Evolutionary conservation across 1,140 invertebrate species (phyloP).

Genomic region (Brachionus plicatilis): DNA sequence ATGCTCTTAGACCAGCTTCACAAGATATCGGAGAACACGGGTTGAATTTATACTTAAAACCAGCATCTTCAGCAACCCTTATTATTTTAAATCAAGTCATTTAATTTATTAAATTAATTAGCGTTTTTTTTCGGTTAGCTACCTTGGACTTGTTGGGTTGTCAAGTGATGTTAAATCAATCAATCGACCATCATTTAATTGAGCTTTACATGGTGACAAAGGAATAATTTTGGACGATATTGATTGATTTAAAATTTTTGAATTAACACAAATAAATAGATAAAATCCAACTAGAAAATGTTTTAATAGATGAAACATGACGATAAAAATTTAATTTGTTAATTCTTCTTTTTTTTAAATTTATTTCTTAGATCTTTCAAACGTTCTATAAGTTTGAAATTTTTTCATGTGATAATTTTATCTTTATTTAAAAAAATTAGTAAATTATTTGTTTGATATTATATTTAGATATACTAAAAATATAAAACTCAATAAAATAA

Average conservation of each 20-base stretch:
- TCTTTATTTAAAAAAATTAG: not conserved
- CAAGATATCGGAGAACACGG: constrained; percentile 14
- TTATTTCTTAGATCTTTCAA: not conserved
- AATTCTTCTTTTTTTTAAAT: not conserved
- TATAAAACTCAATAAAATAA: not conserved
- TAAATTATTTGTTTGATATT: too few species aligned
- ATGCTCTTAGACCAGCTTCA: not conserved
- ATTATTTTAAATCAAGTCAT: not conserved
- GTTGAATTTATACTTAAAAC: constrained; percentile 17
- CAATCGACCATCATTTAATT: constrained; percentile 24
- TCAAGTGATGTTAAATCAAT: constrained; percentile 29
- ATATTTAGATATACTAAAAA: not conserved
- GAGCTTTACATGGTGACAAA: not conserved
- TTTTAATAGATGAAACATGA: too few species aligned
- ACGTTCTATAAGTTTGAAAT: not conserved
- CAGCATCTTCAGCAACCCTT: not conserved
- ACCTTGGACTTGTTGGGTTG: constrained; percentile 4
- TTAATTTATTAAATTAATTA: not conserved
- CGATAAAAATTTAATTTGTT: too few species aligned
- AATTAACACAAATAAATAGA: not conserved
- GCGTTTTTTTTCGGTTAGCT: not conserved
- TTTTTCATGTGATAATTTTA: not conserved
- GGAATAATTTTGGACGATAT: not conserved
- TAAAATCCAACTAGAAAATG: not conserved
- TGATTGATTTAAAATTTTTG: not conserved